Evolutionary conservation across 2,113 vertebrate species (phyloP), one percentile per base, ranked within the genome.

Genomic region (Oostethus manadensis): DNA sequence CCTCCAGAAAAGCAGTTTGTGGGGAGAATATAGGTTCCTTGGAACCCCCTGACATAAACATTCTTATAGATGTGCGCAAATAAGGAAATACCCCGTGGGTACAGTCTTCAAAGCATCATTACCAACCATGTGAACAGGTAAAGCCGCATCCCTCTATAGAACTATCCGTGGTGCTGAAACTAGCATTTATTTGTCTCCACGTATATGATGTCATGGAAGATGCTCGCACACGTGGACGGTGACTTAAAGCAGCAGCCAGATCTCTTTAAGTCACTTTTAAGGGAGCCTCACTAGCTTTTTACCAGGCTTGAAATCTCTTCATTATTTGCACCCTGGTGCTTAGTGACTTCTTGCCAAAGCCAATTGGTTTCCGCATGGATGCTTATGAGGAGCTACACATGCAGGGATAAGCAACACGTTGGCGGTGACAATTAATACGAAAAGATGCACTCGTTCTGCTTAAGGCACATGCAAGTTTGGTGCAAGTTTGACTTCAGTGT

Each of bases 161-260:
- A 73, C 87, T 89, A 76, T 87, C 88, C 88, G 13, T 80, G 87
- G 87, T 89, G 73, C 88, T 90, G 87, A 90, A 89, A 53, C 16
- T 11, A 35, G 10, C 29, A 16, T 21, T 2, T 40, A 10, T 35
- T 33, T 13, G 6, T 18, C 13, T 38, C 10, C 29, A 54, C 29
- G 51, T 54, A 33, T 33, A 33, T 33, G 29, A 8, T 33, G 3
- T 26, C 23, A 26, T 26, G 23, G 23, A 26, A 26, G 23, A 26
- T 5, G 5, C 35, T 38, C 10, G 35, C 10, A 38, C 35, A 17
- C 17, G 16, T 9, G 33, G 18, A 38, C 15, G 50, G 14, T 16
- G 38, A 22, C 43, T 17, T 17, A 17, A 57, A 58, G 23, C 23
- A 57, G 20, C 56, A 44, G 40, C 26, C 55, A 56, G 57, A 75